Conservation (phyloP, 2,888 invertebrate genomes). For the Tupiocoris notatus region DNA sequence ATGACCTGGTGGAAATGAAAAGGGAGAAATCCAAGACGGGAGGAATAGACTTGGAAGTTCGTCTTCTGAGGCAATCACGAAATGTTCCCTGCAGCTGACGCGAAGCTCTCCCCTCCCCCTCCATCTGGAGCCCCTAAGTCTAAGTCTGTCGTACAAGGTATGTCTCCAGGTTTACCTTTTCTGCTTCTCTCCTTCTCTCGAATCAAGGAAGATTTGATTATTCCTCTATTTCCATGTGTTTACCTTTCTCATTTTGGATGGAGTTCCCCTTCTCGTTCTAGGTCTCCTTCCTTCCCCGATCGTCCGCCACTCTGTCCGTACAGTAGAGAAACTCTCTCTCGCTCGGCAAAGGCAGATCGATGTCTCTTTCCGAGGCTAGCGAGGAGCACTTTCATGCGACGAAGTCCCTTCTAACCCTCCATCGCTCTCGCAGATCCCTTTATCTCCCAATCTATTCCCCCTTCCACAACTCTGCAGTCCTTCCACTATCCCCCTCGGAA, state of each 20-base stretch:
- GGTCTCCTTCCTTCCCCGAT: not conserved
- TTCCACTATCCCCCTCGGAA: not conserved
- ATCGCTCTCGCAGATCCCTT: not conserved
- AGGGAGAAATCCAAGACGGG: conserved; percentile 19
- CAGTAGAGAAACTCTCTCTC: not conserved
- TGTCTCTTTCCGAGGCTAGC: not conserved
- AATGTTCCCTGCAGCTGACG: conserved; percentile 35
- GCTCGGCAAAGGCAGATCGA: not conserved
- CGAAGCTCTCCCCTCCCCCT: conserved; percentile 9
- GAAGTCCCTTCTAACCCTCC: too few species aligned
- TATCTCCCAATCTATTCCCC: not conserved
- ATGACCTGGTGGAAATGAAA: not conserved
- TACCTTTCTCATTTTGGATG: conserved; percentile 23
- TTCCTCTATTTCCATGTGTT: conserved; percentile 35
- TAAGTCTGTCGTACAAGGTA: not conserved
- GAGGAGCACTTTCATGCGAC: too few species aligned
- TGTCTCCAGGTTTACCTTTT: not conserved
- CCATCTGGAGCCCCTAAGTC: not conserved
- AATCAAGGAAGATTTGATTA: conserved; percentile 34
- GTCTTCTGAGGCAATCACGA: conserved; percentile 31
- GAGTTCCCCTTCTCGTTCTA: conserved; percentile 6
- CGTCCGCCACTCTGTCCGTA: not conserved
- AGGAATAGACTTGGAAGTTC: not conserved
- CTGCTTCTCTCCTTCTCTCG: not conserved
- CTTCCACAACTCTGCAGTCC: not conserved